A percentile compares a stretch with the other conserved stretches of the same genome.
Evolutionary conservation across 2,797 vertebrate species (phyloP).

Genomic region (Lates japonicus): DNA sequence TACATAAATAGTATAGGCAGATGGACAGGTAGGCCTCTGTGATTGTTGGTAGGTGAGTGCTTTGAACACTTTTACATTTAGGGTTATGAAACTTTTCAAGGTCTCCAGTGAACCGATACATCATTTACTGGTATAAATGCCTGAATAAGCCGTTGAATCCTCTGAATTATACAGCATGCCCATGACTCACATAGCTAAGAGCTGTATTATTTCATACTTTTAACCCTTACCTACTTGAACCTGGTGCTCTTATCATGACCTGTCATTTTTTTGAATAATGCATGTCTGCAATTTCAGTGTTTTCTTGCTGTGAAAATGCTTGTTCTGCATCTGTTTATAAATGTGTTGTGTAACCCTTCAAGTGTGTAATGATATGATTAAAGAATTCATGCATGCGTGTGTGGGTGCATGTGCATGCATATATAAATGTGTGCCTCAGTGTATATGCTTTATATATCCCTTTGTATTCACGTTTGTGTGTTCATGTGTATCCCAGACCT

Average conservation of each 20-base stretch:
- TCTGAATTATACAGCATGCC: slow-evolving; percentile 40
- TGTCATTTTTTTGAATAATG: slow-evolving; percentile 53
- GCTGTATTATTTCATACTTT: slow-evolving; percentile 55
- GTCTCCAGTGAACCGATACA: slow-evolving; percentile 20
- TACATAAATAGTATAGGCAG: neutral
- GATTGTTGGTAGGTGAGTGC: slow-evolving; percentile 10
- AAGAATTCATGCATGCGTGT: slow-evolving; percentile 16
- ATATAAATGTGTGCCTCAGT: slow-evolving; percentile 11
- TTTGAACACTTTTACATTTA: slow-evolving; percentile 25
- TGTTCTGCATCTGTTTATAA: slow-evolving; percentile 42
- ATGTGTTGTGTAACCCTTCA: slow-evolving; percentile 24
- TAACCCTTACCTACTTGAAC: slow-evolving; percentile 41
- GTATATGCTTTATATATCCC: neutral
- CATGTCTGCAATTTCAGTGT: slow-evolving; percentile 17
- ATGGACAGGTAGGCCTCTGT: neutral
- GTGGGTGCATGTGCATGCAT: slow-evolving; percentile 27
- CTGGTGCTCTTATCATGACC: slow-evolving; percentile 24
- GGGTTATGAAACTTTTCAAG: slow-evolving; percentile 35
- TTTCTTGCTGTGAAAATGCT: slow-evolving; percentile 24
- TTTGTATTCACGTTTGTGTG: slow-evolving; percentile 42
- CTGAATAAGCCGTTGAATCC: slow-evolving; percentile 47
- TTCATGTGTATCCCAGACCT: slow-evolving; percentile 87
- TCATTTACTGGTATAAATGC: slow-evolving; percentile 45
- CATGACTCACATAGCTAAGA: slow-evolving; percentile 44
- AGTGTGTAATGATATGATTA: slow-evolving; percentile 24